phyloP scores from a whole-genome alignment of 2,888 invertebrate genomes.

The Apoderus coryli region DNA sequence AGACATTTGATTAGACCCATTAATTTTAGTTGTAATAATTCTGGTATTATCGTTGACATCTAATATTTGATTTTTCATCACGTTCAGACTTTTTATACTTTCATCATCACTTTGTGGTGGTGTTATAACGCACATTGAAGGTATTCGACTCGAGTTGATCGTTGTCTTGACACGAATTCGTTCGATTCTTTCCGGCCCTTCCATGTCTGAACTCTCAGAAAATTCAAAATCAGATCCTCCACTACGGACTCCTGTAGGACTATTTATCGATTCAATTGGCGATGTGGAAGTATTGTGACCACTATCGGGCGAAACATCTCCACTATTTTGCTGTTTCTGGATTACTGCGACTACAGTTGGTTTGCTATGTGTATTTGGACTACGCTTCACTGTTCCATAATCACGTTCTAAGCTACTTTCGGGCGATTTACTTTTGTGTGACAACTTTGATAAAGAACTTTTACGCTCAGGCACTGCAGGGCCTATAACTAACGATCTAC shows the following conservation, averaged over 20 bases:
- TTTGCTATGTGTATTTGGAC: slow-evolving; percentile 34
- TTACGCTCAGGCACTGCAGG: slow-evolving; percentile 74
- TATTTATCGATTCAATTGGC: slow-evolving; percentile 60
- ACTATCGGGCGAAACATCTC: slow-evolving; percentile 66
- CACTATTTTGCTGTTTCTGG: slow-evolving; percentile 40
- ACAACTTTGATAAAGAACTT: slow-evolving; percentile 49
- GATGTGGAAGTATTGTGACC: slow-evolving; percentile 71
- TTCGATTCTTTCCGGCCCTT: slow-evolving; percentile 77
- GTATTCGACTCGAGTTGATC: slow-evolving; percentile 75
- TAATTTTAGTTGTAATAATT: slow-evolving; percentile 18
- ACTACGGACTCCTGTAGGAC: slow-evolving; percentile 52
- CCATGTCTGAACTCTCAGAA: slow-evolving; percentile 75
- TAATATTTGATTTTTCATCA: slow-evolving; percentile 13
- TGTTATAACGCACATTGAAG: slow-evolving; percentile 85
- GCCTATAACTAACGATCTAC: slow-evolving; percentile 44
- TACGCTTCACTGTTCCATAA: slow-evolving; percentile 32
- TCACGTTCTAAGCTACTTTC: slow-evolving; percentile 34
- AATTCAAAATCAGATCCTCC: slow-evolving; percentile 65
- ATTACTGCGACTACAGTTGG: slow-evolving; percentile 45
- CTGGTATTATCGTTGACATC: slow-evolving; percentile 16
- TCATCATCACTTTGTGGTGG: slow-evolving; percentile 81
- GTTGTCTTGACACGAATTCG: slow-evolving; percentile 74
- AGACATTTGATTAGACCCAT: slow-evolving; percentile 22
- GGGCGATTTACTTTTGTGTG: slow-evolving; percentile 30
- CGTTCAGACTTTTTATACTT: slow-evolving; percentile 35